These are phyloP conservation scores for Sus scrofa DNA, from an alignment of 2,113 vertebrate species.

Conservation along the genomic window T2T-Sscrofa CM000826.6:147860501-147861000, in stretches of 20 bases:
- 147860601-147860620: neutral
- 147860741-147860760: neutral
- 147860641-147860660: neutral
- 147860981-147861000: neutral
- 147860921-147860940: neutral
- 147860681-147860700: neutral
- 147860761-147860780: neutral
- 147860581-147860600: too few species aligned
- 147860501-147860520: neutral
- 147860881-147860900: slow-evolving; percentile 60
- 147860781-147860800: accelerated
- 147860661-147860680: neutral
- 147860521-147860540: neutral
- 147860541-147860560: neutral
- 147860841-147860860: neutral
- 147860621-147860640: neutral
- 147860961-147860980: neutral
- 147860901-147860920: neutral
- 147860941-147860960: neutral
- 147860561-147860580: neutral
- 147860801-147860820: slow-evolving; percentile 5
- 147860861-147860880: slow-evolving; percentile 21
- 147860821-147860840: neutral
- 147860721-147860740: neutral
- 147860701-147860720: neutral